Conservation (phyloP, 2,888 invertebrate species). For the Unio pictorum region DNA sequence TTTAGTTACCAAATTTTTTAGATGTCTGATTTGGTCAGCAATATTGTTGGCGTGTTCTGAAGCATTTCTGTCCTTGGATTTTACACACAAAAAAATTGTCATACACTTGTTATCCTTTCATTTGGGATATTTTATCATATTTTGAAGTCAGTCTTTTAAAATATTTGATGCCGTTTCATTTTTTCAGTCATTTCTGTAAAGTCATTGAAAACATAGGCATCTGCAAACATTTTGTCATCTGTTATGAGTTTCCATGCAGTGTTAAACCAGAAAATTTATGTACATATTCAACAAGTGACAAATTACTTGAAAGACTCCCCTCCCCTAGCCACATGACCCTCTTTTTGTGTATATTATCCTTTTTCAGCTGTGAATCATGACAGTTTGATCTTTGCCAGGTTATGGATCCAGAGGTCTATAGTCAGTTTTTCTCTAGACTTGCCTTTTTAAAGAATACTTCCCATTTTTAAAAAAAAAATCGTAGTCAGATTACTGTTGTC, state of each 20-base stretch:
- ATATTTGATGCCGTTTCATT: slow-evolving; percentile 10
- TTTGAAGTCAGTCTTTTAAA: slow-evolving; percentile 1
- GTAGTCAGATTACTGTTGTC: too few relatives aligned
- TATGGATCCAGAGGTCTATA: too few relatives aligned
- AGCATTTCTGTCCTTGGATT: not conserved
- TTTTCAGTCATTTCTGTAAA: not conserved
- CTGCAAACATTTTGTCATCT: slow-evolving; percentile 7
- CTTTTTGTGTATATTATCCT: slow-evolving; percentile 4
- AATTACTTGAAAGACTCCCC: slow-evolving; percentile 1
- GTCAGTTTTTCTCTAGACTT: too few relatives aligned
- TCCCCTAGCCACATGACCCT: slow-evolving; percentile 6
- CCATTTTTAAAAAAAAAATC: too few relatives aligned
- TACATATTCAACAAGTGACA: slow-evolving; percentile 10
- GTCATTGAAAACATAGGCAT: slow-evolving; percentile 8
- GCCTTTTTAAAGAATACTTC: too few relatives aligned
- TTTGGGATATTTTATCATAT: slow-evolving; percentile 6
- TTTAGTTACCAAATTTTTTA: slow-evolving; percentile 18
- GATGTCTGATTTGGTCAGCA: slow-evolving; percentile 12
- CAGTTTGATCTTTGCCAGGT: too few relatives aligned
- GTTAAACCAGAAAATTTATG: slow-evolving; percentile 6
- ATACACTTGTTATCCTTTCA: not conserved
- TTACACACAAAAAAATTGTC: not conserved
- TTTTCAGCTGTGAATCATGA: slow-evolving; percentile 7
- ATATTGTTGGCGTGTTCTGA: slow-evolving; percentile 8
- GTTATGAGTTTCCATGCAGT: slow-evolving; percentile 3